Base-by-base conservation (phyloP, 2,888 invertebrate genomes). In the Cyaniris semiargus region DNA sequence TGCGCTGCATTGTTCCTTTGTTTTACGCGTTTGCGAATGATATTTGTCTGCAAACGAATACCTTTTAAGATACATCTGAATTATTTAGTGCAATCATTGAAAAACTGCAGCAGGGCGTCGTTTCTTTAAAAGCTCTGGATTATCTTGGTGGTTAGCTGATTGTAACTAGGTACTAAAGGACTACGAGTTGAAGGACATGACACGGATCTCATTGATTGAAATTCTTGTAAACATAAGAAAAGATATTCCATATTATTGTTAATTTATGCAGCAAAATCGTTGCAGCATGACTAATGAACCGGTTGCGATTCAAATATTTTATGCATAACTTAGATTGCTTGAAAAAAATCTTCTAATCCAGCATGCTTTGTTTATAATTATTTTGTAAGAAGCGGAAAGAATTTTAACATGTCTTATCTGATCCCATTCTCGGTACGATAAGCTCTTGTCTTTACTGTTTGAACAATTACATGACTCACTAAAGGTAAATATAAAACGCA, bases 371-470 rank as follows among this genome's bases (percentile, higher is more conserved):
- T 66, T 66, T 15, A 15, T 66, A 66, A 66, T 58, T 58, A 58
- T 66, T 27, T 66, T 31, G 74, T 74, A 48, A 74, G 23, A 76
- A 78, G 60, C 78, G 79, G 78, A 79, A 79, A 72, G 76, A 70
- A 8, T 70, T 76, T 66, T 74, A 5, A 66, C 27, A 2, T 66
- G 27, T 31, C n/a, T 80, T 83, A 83, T 83, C 83, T 77, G 76
- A 80, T 79, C 79, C 79, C 79, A 79, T 83, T 83, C 81, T 80
- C 77, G 31, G 72, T 72, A 76, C 79, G 83, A 83, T 83, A 83
- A 82, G 76, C 81, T 75, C 79, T 82, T 83, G 81, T 82, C 83
- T 81, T 81, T 81, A 83, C 79, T 80, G 81, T 80, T 79, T 78
- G 78, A 48, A 79, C 44, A 60, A 75, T 79, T 77, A 76, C 77